Evolutionary conservation across 1,140 invertebrate species (phyloP).

Genomic region (Dicyema japonicum): DNA sequence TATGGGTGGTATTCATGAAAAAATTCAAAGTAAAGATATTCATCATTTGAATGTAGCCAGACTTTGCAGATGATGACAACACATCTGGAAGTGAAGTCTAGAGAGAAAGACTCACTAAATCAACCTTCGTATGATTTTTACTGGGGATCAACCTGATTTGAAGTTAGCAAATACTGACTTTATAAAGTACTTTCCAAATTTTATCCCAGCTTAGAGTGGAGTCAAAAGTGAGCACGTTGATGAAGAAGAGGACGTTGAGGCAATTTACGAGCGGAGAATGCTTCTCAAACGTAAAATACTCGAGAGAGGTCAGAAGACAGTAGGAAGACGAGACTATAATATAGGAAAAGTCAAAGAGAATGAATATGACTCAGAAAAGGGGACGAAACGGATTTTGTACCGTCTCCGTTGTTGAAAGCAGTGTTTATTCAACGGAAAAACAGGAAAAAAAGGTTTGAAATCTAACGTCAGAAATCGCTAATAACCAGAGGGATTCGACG

Average conservation of each 20-base stretch:
- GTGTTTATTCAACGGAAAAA: constrained; percentile 28
- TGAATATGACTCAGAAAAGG: neutral
- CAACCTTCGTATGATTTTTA: too few species aligned
- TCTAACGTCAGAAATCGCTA: neutral
- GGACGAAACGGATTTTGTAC: constrained; percentile 1
- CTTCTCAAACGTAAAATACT: neutral
- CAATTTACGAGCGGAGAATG: constrained; percentile 47
- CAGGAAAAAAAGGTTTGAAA: constrained; percentile 30
- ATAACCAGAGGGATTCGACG: neutral
- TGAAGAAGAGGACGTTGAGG: constrained; percentile 42
- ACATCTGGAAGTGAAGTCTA: neutral
- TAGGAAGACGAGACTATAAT: neutral
- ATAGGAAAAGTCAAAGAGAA: neutral
- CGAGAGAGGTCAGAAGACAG: neutral
- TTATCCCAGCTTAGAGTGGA: constrained; percentile 28
- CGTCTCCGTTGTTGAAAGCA: too few species aligned
- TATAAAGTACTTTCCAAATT: too few species aligned
- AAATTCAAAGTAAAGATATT: constrained; percentile 24
- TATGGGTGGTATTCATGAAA: constrained; percentile 20
- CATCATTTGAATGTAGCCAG: constrained; percentile 20
- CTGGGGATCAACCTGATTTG: constrained; percentile 14
- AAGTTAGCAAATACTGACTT: constrained; percentile 37
- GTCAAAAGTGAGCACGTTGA: constrained; percentile 28
- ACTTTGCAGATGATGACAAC: constrained; percentile 1
- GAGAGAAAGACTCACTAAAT: too few species aligned